Base-by-base conservation (phyloP, 2,113 vertebrate genomes). In the Eclectus roratus region DNA sequence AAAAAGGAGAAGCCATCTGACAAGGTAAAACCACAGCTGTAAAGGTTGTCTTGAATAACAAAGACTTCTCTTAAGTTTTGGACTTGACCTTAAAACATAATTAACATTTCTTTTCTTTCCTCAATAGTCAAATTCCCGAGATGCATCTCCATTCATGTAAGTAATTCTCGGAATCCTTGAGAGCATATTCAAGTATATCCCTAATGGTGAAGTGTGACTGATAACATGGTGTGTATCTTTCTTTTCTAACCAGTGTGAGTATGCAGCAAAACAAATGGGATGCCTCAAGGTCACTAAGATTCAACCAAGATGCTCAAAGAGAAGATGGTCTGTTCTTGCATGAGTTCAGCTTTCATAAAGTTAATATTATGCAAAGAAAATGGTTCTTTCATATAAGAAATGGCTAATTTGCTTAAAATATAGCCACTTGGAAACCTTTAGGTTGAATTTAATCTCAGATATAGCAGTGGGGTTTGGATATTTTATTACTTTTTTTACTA, bases 241-340 rank as follows among this genome's bases (percentile, higher is more conserved):
- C 61, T 73, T 97, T 84, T 97, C 91, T 93, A 91, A 96, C 86
- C 78, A 99, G 99, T 35, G 98, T 99, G 68, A 99, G 99, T 71
- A 61, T 98, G 95, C 99, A 99, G 98, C 99, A 98, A 91, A 99
- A 98, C 96, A 99, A 99, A 91, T 99, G 99, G 99, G 99, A 99
- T 97, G 98, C 98, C 87, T 98, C 98, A 81, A 98, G 99, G 50
- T 99, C 99, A 31, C 95, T 99, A 97, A 98, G 99, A 84, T 99
- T 98, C 98, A 99, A 99, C 97, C 99, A 99, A 94, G 99, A 99
- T 31, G 99, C 99, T 91, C 99, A 99, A 94, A 98, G 99, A 96
- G 99, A 99, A 97, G 99, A 99, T 89, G 99, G 99, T 99, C 95
- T 49, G 85, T 94, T 80, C 52, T 81, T 92, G 65, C 82, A 68